A percentile compares a stretch with the other conserved stretches of the same genome.
phyloP scores from a whole-genome alignment of 2,113 vertebrate species.

The Thinocorus orbignyianus region DNA sequence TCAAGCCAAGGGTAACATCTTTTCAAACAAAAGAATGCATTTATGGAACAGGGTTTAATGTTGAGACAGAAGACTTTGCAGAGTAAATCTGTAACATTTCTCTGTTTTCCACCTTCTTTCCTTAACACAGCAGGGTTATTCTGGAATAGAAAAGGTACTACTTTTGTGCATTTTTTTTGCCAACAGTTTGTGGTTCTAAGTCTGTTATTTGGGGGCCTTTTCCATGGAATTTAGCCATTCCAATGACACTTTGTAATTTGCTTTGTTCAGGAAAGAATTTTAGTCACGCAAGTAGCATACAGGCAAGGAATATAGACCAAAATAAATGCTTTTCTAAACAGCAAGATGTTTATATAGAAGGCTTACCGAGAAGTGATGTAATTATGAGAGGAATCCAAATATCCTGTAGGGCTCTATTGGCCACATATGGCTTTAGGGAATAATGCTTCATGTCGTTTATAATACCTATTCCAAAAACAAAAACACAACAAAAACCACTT shows the following conservation, averaged over 20 bases:
- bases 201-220: slow-evolving; percentile 34
- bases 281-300: not conserved
- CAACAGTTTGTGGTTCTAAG: slow-evolving; percentile 14
- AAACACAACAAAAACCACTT: not conserved
- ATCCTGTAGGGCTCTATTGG: not conserved
- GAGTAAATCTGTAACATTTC: not conserved
- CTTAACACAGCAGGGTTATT: not conserved
- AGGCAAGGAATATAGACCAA: slow-evolving; percentile 32
- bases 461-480: not conserved
- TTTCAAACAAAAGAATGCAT: not conserved
- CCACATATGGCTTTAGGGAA: not conserved
- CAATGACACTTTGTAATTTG: slow-evolving; percentile 52
- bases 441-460: not conserved
- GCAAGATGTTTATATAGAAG: slow-evolving; percentile 10
- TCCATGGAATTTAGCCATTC: slow-evolving; percentile 15
- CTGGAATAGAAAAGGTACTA: not conserved
- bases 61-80: not conserved
- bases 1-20: not conserved
- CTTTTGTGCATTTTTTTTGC: not conserved
- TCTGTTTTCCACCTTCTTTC: not conserved
- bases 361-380: slow-evolving; percentile 48
- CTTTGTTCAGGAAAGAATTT: slow-evolving; percentile 21
- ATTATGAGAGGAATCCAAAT: slow-evolving; percentile 17
- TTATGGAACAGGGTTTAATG: not conserved
- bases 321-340: slow-evolving; percentile 54